A percentile compares a stretch with the other conserved stretches of the same genome.
Conservation (phyloP, 2,113 vertebrate genomes). For the Centropus bengalensis region DNA sequence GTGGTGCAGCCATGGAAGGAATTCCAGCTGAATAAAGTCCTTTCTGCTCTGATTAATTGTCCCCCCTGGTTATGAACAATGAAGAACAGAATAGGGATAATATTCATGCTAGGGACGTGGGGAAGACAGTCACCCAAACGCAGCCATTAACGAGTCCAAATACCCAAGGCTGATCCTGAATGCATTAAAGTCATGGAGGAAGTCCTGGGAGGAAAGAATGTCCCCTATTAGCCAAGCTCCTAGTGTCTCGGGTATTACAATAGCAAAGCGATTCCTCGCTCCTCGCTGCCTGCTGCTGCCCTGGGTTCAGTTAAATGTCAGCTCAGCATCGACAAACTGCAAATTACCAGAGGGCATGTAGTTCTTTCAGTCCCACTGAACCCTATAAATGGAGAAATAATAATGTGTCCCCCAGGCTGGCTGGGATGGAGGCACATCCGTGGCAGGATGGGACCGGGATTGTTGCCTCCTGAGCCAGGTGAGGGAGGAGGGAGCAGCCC, state of each 20-base stretch:
- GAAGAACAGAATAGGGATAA: not conserved
- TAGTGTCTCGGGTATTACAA: slow-evolving; percentile 3
- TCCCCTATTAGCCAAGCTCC: slow-evolving; percentile 56
- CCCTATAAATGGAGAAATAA: slow-evolving; percentile 54
- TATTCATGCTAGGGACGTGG: not conserved
- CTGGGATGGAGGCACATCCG: slow-evolving; percentile 1
- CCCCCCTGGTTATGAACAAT: not conserved
- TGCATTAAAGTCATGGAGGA: slow-evolving; percentile 6
- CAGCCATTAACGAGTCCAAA: not conserved
- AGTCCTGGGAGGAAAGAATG: slow-evolving; percentile 58
- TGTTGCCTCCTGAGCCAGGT: not conserved
- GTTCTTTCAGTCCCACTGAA: slow-evolving; percentile 65
- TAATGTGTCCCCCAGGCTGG: slow-evolving; percentile 5
- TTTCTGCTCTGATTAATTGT: slow-evolving; percentile 46
- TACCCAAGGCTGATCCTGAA: not conserved
- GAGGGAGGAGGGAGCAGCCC: not conserved
- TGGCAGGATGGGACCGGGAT: not conserved
- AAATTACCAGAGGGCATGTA: slow-evolving; percentile 59
- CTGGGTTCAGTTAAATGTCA: slow-evolving; percentile 68
- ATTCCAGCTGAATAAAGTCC: slow-evolving; percentile 12
- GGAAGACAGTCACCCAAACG: not conserved
- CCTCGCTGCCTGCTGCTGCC: slow-evolving; percentile 63
- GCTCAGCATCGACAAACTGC: slow-evolving; percentile 48
- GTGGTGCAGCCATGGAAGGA: not conserved
- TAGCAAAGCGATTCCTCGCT: slow-evolving; percentile 37